Conservation (phyloP, 2,113 vertebrate genomes). For the Onychostoma macrolepis region DNA sequence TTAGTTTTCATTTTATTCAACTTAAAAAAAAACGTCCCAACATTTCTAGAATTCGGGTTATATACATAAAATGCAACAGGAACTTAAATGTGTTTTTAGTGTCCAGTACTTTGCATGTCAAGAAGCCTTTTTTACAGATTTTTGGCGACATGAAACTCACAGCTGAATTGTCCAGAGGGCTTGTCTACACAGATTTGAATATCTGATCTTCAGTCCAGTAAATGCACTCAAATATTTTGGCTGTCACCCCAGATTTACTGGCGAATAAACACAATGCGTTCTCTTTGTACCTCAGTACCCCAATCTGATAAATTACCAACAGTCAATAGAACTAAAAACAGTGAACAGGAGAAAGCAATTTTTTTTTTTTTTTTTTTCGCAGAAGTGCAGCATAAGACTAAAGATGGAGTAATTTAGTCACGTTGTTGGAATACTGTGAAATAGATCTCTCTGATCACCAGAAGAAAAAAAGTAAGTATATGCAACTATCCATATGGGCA, state of each 20-base stretch:
- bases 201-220: background rate
- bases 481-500: background rate
- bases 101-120: background rate
- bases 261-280: background rate
- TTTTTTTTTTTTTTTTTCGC: background rate
- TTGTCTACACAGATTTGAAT: background rate
- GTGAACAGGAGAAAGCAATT: background rate
- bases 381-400: background rate
- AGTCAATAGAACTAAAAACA: background rate
- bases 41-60: too few species aligned
- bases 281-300: background rate
- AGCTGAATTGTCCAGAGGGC: conserved; percentile 7
- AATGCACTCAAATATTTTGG: background rate
- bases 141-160: background rate
- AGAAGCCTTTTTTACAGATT: background rate
- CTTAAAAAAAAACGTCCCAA: too few species aligned
- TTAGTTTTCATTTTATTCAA: too few species aligned
- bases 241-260: conserved; percentile 1
- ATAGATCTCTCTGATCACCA: background rate
- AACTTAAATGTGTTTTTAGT: background rate
- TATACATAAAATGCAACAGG: too few species aligned
- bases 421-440: background rate
- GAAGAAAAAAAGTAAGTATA: background rate
- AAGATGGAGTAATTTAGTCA: background rate
- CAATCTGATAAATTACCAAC: background rate